phyloP scores from a whole-genome alignment of 2,888 invertebrate species.

The Drosophila siamana region DNA sequence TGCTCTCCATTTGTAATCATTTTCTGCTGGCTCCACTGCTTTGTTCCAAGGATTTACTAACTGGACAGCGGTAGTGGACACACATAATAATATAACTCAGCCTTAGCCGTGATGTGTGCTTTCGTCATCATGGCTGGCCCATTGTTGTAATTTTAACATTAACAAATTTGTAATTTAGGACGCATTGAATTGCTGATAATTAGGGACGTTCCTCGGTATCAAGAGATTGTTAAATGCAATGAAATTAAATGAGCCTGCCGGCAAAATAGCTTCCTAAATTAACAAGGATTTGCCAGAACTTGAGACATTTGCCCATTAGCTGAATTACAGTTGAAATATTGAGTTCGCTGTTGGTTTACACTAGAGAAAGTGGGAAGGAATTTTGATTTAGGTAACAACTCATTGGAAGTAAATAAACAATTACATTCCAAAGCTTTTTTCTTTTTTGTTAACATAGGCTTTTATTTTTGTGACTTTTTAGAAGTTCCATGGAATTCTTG shows the following conservation, averaged over 20 bases:
- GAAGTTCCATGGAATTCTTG: too few species aligned
- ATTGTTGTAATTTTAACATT: constrained; percentile 54
- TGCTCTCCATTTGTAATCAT: constrained; percentile 75
- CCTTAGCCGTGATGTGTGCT: constrained; percentile 2
- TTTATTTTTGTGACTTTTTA: too few species aligned
- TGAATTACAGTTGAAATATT: constrained; percentile 2
- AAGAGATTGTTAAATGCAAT: constrained; percentile 17
- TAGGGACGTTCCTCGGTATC: constrained; percentile 28
- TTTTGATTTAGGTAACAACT: background rate
- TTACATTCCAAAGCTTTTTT: too few species aligned
- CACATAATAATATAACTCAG: constrained; percentile 24
- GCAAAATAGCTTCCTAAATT: constrained; percentile 14
- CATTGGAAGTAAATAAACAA: background rate
- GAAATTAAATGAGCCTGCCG: constrained; percentile 25
- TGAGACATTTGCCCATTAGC: background rate
- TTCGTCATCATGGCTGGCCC: constrained; percentile 19
- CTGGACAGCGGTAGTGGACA: constrained; percentile 42
- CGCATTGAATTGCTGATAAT: constrained; percentile 66
- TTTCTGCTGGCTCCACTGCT: constrained; percentile 61
- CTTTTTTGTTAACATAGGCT: too few species aligned
- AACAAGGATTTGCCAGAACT: constrained; percentile 3
- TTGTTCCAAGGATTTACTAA: constrained; percentile 67
- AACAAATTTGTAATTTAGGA: constrained; percentile 59
- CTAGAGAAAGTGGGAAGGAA: background rate
- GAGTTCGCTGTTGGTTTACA: background rate